Conservation (phyloP, 2,888 invertebrate genomes). For the Epinotia ramella region DNA sequence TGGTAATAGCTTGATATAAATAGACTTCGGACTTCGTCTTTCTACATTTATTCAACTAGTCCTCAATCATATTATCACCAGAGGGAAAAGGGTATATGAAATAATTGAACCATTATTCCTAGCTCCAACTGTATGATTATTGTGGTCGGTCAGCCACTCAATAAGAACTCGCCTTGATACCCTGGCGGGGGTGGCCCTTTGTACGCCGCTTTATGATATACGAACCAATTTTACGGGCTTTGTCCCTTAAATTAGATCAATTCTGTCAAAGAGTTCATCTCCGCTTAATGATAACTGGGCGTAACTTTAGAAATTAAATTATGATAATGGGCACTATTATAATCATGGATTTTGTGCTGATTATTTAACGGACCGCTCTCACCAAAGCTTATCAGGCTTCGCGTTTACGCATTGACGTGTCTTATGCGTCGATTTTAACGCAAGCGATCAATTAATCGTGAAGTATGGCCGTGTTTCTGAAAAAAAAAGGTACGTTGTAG, state of each 20-base stretch:
- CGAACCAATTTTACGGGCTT: slow-evolving; percentile 42
- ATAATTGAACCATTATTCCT: slow-evolving; percentile 22
- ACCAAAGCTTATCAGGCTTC: neutral
- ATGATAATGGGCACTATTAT: neutral
- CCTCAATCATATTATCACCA: neutral
- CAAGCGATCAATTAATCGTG: too few species aligned
- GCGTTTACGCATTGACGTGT: neutral
- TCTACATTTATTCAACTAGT: neutral
- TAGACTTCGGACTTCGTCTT: neutral
- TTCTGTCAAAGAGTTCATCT: slow-evolving; percentile 40
- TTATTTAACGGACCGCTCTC: neutral
- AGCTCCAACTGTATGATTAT: slow-evolving; percentile 2
- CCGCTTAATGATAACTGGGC: slow-evolving; percentile 26
- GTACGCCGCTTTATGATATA: slow-evolving; percentile 40
- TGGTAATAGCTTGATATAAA: too few species aligned
- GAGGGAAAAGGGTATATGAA: slow-evolving; percentile 15
- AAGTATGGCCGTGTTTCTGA: too few species aligned
- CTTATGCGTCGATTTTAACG: too few species aligned
- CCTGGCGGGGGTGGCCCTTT: slow-evolving; percentile 14
- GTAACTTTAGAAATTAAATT: slow-evolving; percentile 27
- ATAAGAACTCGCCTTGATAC: slow-evolving; percentile 36
- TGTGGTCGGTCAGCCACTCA: slow-evolving; percentile 40
- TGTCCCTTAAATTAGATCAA: slow-evolving; percentile 42
- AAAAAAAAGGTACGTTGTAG: too few species aligned
- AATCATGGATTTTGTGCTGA: neutral